Base-by-base conservation (phyloP, 2,113 vertebrate genomes). In the Syrmaticus mikado region DNA sequence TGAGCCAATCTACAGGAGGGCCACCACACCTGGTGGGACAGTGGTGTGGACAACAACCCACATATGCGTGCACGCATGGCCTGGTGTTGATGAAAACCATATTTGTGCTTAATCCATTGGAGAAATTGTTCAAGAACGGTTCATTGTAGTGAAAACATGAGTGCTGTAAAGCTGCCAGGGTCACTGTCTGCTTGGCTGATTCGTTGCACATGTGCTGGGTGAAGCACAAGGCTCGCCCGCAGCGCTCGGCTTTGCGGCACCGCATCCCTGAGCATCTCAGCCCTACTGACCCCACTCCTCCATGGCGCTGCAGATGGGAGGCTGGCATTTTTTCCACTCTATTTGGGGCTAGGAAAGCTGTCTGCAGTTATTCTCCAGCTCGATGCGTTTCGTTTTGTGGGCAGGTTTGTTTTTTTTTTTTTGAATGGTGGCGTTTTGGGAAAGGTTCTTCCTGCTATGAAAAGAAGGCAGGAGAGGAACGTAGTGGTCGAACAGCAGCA, bases 321-420 rank as follows among this genome's bases (percentile, higher is more conserved):
- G 87, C 84, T 45, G 38, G 36, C 52, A 18, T 1, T 62, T 70
- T 72, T 28, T 22, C 52, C 32, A 4, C 13, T 7, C 48, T 81
- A 10, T 19, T 3, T 1, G 3, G 40, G 13, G 46, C 48, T 3
- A 0, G 36, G 40, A 77, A 43, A 71, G 41, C 79, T 0, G 0
- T 30, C 0, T 0, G 43, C 32, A 32, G 28, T 71, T 70, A 12
- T 18, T 55, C 28, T 62, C 36, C 1, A 2, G 27, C 45, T 45
- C 14, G 53, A 36, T 8, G 11, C 2, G 0, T 32, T 38, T 11
- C 1, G 3, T 38, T 87, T 62, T 76, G 67, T 34, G 58, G 60
- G 83, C 13, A 10, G 40, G 7, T 34, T 41, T 34, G 25, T 41
- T 38, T 38, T 38, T 38, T 38, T 38, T 38, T 24, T 43, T 12